These are phyloP conservation scores for Stegodyphus dumicola DNA, from an alignment of 1,140 invertebrate genomes.

Conservation along the genomic window DNA sequence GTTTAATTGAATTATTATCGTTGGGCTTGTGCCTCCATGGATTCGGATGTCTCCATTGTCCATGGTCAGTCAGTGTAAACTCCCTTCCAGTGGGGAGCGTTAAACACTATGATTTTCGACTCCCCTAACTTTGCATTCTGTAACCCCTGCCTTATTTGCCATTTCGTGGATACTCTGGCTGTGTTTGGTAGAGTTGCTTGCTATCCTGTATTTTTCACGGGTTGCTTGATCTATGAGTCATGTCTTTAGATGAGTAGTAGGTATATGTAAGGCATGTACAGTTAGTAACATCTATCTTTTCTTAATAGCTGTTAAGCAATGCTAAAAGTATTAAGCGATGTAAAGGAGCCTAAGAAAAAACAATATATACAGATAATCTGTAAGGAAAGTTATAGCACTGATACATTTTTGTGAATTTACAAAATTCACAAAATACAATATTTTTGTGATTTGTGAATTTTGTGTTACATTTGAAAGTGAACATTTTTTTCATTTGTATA, in stretches of 20 bases:
- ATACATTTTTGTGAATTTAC: no score
- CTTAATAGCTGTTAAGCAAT: no score
- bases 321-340: no score
- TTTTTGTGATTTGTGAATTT: no score
- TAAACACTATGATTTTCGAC: slow-evolving; percentile 53
- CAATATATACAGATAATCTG: no score
- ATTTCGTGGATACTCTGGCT: slow-evolving; percentile 6
- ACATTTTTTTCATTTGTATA: no score
- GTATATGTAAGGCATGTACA: neutral
- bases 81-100: neutral
- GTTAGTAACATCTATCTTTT: neutral
- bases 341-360: no score
- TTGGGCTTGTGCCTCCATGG: neutral
- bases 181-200: neutral
- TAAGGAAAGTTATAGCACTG: no score
- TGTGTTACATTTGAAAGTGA: no score
- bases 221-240: slow-evolving; percentile 4
- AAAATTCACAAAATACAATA: no score
- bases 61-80: slow-evolving; percentile 18
- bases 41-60: slow-evolving; percentile 10
- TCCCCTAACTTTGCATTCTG: neutral
- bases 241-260: neutral
- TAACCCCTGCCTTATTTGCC: slow-evolving; percentile 17
- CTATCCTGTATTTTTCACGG: neutral
- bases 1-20: slow-evolving; percentile 46